Evolutionary conservation across 2,113 vertebrate species (phyloP).

Genomic region (Girardinichthys multiradiatus): DNA sequence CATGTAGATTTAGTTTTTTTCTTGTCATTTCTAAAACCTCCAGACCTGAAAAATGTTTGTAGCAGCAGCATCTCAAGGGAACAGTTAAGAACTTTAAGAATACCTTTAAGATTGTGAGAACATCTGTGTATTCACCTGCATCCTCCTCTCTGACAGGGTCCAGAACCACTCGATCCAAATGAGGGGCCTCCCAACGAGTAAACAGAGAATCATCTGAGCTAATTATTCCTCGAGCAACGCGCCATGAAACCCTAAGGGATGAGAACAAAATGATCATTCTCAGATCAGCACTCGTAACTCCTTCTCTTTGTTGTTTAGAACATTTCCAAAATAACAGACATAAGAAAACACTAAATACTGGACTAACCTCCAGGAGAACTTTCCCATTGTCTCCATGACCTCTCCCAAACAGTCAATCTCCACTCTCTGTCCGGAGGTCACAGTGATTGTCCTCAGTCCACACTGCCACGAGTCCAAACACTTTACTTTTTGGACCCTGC

Average conservation of each 20-base stretch:
- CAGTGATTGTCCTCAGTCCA: conserved; percentile 80
- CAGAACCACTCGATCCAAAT: conserved; percentile 67
- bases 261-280: background rate
- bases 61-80: no score
- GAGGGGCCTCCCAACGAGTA: conserved; percentile 47
- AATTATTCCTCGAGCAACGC: conserved; percentile 82
- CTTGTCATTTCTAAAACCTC: no score
- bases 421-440: conserved; percentile 66
- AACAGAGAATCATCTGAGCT: conserved; percentile 83
- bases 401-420: conserved; percentile 81
- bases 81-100: no score
- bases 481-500: conserved; percentile 54
- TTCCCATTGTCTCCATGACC: conserved; percentile 51
- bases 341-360: background rate
- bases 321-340: background rate
- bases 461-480: conserved; percentile 84
- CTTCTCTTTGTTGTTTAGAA: background rate
- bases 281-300: background rate
- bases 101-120: no score
- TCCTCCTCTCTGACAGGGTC: conserved; percentile 73
- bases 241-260: conserved; percentile 79
- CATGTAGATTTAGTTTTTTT: no score
- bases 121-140: conserved; percentile 82
- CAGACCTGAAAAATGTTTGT: no score
- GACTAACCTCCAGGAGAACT: conserved; percentile 70